Evolutionary conservation across 1,140 invertebrate genomes (phyloP).

Genomic region (Ganaspis sp.): DNA sequence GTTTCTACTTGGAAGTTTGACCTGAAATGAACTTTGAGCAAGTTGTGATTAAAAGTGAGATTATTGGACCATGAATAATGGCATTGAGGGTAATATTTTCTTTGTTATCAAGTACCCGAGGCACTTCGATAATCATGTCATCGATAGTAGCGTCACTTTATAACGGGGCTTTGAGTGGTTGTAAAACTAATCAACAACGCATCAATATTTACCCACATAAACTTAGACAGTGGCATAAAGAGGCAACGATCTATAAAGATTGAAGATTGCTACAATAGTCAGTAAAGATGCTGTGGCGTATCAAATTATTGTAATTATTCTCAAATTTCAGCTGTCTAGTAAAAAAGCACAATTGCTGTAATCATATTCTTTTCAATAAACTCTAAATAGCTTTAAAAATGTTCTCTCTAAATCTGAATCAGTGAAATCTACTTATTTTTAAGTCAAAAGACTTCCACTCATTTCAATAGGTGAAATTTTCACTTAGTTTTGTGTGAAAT

Average conservation of each 20-base stretch:
- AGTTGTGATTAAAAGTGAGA: conserved; percentile 3
- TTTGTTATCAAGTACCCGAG: not conserved
- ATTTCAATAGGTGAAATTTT: too few relatives aligned
- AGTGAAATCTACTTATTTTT: too few relatives aligned
- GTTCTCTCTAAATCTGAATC: too few relatives aligned
- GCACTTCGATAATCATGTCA: conserved; percentile 5
- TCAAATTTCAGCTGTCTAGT: too few relatives aligned
- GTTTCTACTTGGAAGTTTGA: too few relatives aligned
- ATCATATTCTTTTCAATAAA: too few relatives aligned
- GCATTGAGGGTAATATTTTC: not conserved
- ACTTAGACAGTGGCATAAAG: not conserved
- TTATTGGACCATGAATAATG: not conserved
- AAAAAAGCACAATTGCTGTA: too few relatives aligned
- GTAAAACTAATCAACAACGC: conserved; percentile 7
- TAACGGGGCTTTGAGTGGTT: conserved; percentile 24
- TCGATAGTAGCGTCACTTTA: conserved; percentile 4
- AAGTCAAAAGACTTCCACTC: too few relatives aligned
- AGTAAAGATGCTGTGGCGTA: not conserved
- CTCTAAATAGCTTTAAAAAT: too few relatives aligned
- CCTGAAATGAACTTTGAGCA: not conserved
- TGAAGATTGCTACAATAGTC: not conserved
- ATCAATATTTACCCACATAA: conserved; percentile 16
- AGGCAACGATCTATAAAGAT: not conserved
- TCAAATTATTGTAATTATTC: too few relatives aligned
- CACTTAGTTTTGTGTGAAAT: too few relatives aligned